Conservation (phyloP, 2,113 vertebrate genomes). For the Paracanthobrama guichenoti region DNA sequence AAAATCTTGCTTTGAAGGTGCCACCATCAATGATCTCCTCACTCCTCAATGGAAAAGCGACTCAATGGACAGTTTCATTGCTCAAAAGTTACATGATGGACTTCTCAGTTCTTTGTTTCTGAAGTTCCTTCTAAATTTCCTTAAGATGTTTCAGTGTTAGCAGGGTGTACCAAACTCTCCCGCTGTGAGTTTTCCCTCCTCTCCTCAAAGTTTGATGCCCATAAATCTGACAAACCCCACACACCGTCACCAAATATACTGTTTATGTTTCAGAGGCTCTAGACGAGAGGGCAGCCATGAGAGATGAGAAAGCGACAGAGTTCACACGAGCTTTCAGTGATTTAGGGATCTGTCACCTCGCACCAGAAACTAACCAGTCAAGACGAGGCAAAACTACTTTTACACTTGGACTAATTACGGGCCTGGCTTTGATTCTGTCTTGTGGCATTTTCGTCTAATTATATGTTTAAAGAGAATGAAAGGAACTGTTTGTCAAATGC, state of each 20-base stretch:
- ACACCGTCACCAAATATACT: slow-evolving; percentile 18
- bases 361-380: slow-evolving; percentile 41
- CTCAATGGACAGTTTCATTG: not conserved
- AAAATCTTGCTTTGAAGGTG: not conserved
- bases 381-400: slow-evolving; percentile 47
- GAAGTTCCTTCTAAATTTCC: not conserved
- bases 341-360: slow-evolving; percentile 49
- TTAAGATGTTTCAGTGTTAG: not conserved
- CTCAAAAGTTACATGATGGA: not conserved
- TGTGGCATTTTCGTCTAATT: slow-evolving; percentile 49
- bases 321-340: slow-evolving; percentile 45
- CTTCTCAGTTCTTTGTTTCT: not conserved
- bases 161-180: not conserved
- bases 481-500: slow-evolving; percentile 26
- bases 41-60: not conserved
- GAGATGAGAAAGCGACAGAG: not conserved
- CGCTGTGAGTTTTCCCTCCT: not conserved
- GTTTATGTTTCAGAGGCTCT: slow-evolving; percentile 32
- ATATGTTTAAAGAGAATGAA: slow-evolving; percentile 34
- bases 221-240: slow-evolving; percentile 41
- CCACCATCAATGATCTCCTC: not conserved
- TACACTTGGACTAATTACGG: slow-evolving; percentile 50
- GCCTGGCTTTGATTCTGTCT: slow-evolving; percentile 35
- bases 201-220: slow-evolving; percentile 3
- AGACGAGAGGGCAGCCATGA: slow-evolving; percentile 17